phyloP scores from a whole-genome alignment of 2,797 vertebrate species.

The Hozukius guyotensis region DNA sequence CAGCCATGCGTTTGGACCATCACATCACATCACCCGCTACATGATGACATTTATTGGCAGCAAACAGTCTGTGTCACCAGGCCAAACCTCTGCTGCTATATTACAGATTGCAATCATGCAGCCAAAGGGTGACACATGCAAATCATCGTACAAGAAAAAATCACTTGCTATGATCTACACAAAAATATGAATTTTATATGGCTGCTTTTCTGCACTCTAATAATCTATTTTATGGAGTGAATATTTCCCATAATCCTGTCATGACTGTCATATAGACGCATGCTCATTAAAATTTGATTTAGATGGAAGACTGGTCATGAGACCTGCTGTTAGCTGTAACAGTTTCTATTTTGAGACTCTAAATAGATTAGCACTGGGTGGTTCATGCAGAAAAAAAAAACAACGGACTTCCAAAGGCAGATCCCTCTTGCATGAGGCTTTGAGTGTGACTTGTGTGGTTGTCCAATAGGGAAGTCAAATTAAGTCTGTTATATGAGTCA shows the following conservation, averaged over 20 bases:
- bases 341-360: conserved; percentile 7
- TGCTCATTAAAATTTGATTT: conserved; percentile 10
- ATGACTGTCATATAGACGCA: not conserved
- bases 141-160: not conserved
- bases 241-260: not conserved
- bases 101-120: not conserved
- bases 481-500: not conserved
- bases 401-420: not conserved
- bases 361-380: not conserved
- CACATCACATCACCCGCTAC: not conserved
- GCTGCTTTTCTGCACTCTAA: not conserved
- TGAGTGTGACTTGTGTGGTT: not conserved
- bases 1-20: not conserved
- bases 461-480: not conserved
- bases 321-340: not conserved
- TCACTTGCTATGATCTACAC: not conserved
- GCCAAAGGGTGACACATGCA: not conserved
- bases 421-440: not conserved
- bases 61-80: not conserved
- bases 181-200: not conserved
- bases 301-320: not conserved
- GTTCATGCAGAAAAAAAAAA: not conserved
- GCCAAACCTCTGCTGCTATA: not conserved
- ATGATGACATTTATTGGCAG: not conserved
- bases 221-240: not conserved